Evolutionary conservation across 2,113 vertebrate species (phyloP).

Genomic region (Pluvialis apricaria): DNA sequence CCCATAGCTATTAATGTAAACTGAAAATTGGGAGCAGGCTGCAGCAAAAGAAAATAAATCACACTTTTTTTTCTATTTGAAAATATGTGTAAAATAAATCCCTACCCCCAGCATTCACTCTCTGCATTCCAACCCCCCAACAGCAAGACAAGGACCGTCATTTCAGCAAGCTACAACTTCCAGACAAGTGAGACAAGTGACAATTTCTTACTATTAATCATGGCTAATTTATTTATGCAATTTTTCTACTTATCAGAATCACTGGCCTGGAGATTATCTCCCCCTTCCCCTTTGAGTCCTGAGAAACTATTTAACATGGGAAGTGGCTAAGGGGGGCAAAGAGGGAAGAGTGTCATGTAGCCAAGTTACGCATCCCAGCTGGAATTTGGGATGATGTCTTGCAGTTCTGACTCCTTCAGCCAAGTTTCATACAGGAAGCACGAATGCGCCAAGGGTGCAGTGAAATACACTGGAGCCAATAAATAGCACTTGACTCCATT

Average conservation of each 20-base stretch:
- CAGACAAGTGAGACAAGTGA: slow-evolving; percentile 23
- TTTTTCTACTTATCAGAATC: slow-evolving; percentile 17
- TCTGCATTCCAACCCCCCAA: not conserved
- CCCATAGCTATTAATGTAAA: slow-evolving; percentile 61
- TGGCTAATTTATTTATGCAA: slow-evolving; percentile 29
- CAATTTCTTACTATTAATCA: slow-evolving; percentile 28
- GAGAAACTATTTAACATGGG: slow-evolving; percentile 49
- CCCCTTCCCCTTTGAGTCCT: slow-evolving; percentile 6
- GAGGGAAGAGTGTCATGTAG: not conserved
- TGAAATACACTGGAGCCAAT: not conserved
- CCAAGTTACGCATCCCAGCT: slow-evolving; percentile 59
- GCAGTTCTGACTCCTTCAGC: not conserved
- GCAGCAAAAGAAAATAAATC: slow-evolving; percentile 57
- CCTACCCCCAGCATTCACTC: not conserved
- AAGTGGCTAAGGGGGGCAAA: not conserved
- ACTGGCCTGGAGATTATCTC: slow-evolving; percentile 2
- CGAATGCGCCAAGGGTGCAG: not conserved
- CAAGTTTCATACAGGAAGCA: slow-evolving; percentile 41
- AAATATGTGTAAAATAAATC: slow-evolving; percentile 33
- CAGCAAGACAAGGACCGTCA: not conserved
- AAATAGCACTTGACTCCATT: slow-evolving; percentile 17
- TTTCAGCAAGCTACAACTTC: slow-evolving; percentile 1
- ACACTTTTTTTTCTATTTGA: slow-evolving; percentile 22
- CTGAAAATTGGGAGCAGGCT: slow-evolving; percentile 53
- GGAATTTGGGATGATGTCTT: slow-evolving; percentile 50